phyloP scores from a whole-genome alignment of 2,797 vertebrate genomes.

The Dipus sagitta region DNA sequence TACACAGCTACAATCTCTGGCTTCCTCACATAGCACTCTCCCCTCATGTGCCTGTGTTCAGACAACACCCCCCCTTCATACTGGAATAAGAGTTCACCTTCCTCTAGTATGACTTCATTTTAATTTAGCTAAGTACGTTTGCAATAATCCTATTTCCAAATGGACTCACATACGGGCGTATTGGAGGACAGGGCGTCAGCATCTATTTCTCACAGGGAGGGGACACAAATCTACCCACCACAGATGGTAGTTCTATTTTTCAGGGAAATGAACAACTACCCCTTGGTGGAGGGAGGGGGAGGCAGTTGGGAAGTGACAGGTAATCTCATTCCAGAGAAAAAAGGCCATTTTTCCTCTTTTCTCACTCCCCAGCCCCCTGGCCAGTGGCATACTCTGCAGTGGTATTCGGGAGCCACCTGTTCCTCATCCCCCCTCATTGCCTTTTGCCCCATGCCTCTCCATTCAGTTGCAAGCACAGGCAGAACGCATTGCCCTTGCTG shows the following conservation, averaged over 20 bases:
- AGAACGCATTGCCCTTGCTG: background rate
- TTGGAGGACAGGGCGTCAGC: background rate
- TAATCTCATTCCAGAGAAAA: background rate
- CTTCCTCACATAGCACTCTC: too few relatives aligned
- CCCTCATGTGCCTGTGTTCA: background rate
- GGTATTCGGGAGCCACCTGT: background rate
- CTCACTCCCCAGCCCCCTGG: background rate
- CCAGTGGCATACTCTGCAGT: background rate
- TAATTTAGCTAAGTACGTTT: background rate
- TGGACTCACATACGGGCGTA: background rate
- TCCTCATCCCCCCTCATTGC: background rate
- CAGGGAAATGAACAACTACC: background rate
- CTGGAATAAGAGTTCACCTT: background rate
- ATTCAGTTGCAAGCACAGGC: background rate
- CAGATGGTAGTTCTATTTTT: background rate
- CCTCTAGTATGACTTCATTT: background rate
- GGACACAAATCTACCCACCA: background rate
- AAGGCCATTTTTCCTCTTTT: background rate
- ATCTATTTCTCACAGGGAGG: background rate
- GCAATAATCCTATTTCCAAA: background rate
- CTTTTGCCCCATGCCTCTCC: background rate
- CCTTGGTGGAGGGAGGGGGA: background rate
- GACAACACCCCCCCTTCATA: too few relatives aligned
- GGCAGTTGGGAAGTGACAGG: background rate
- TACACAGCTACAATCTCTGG: background rate